A percentile compares a stretch with the other conserved stretches of the same genome.
Conservation (phyloP, 2,888 invertebrate species). For the Ephialtes manifestator region DNA sequence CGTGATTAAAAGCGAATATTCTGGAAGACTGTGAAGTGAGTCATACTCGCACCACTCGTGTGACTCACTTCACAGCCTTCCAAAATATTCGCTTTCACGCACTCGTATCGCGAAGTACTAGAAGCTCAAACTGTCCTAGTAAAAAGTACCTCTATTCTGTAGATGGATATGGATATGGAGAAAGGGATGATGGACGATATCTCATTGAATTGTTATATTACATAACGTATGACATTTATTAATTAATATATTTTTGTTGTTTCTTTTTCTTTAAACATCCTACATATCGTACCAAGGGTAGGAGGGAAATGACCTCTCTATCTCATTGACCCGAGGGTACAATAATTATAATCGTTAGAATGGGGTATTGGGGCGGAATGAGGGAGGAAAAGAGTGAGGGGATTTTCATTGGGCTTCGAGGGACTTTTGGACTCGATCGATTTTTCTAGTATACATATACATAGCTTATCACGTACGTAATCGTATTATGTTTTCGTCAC, state of each 20-base stretch:
- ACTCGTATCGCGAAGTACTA: too few relatives aligned
- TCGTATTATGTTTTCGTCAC: slow-evolving; percentile 36
- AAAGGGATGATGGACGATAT: not conserved
- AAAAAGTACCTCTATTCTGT: not conserved
- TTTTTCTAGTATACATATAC: slow-evolving; percentile 42
- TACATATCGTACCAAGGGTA: slow-evolving; percentile 62
- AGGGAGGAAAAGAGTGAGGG: slow-evolving; percentile 24
- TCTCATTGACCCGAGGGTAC: slow-evolving; percentile 58
- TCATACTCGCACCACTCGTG: too few relatives aligned
- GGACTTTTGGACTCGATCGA: slow-evolving; percentile 50
- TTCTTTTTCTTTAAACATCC: slow-evolving; percentile 63
- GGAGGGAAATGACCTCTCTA: slow-evolving; percentile 60
- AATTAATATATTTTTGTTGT: slow-evolving; percentile 66
- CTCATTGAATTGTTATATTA: slow-evolving; percentile 59
- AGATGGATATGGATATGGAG: not conserved
- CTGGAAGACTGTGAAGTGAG: too few relatives aligned
- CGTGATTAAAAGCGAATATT: too few relatives aligned
- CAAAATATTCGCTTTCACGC: too few relatives aligned
- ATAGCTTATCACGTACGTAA: slow-evolving; percentile 51
- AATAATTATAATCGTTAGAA: slow-evolving; percentile 48
- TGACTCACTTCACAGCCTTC: too few relatives aligned
- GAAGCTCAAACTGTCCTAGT: not conserved
- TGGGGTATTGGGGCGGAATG: not conserved
- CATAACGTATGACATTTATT: slow-evolving; percentile 73
- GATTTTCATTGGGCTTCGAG: slow-evolving; percentile 33